phyloP scores from a whole-genome alignment of 1,140 invertebrate species.

The Chlorops oryzae region DNA sequence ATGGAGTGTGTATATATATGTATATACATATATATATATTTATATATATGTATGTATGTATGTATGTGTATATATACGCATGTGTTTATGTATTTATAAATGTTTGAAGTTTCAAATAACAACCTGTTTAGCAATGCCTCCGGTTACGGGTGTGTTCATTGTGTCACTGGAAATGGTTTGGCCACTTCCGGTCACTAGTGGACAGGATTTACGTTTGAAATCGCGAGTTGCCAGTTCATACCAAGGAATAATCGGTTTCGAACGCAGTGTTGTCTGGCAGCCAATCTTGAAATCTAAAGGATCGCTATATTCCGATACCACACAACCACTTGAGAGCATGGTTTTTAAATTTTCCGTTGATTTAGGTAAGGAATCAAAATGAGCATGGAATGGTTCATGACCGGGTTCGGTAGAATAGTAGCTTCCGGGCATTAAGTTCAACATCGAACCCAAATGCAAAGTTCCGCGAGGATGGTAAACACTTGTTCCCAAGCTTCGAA shows the following conservation, averaged over 20 bases:
- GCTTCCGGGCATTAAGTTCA: slow-evolving; percentile 31
- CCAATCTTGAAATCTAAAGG: slow-evolving; percentile 55
- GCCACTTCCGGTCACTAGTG: slow-evolving; percentile 40
- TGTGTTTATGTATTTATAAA: too few relatives aligned
- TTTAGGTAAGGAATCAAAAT: background rate
- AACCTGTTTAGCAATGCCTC: slow-evolving; percentile 25
- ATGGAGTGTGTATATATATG: background rate
- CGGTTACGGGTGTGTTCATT: slow-evolving; percentile 18
- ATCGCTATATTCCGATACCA: slow-evolving; percentile 44
- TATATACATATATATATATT: background rate
- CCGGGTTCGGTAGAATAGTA: slow-evolving; percentile 12
- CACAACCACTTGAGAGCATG: slow-evolving; percentile 38
- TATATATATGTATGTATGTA: background rate
- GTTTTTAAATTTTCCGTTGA: slow-evolving; percentile 12
- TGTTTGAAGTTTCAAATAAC: too few relatives aligned
- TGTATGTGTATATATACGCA: background rate
- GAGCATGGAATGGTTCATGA: background rate
- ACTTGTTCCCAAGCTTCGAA: slow-evolving; percentile 38
- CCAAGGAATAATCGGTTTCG: slow-evolving; percentile 68
- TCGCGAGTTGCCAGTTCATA: slow-evolving; percentile 73
- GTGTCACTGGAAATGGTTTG: slow-evolving; percentile 7
- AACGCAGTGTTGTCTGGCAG: slow-evolving; percentile 56
- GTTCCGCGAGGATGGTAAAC: slow-evolving; percentile 3
- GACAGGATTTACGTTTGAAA: slow-evolving; percentile 62
- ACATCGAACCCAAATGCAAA: slow-evolving; percentile 34